Conservation (phyloP, 2,888 invertebrate species). For the Temnothorax ravouxi region DNA sequence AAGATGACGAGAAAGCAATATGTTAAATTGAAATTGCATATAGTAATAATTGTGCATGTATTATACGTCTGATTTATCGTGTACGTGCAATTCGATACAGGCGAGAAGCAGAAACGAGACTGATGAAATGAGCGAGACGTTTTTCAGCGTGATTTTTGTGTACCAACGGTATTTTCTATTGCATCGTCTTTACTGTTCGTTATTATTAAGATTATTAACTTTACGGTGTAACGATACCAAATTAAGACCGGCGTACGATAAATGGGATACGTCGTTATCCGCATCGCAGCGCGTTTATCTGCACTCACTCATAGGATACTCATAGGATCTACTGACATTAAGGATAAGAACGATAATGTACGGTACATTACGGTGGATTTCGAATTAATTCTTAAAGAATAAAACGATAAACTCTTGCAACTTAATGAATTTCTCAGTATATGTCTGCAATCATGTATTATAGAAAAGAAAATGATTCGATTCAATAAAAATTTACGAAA, state of each 20-base stretch:
- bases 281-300: slow-evolving; percentile 67
- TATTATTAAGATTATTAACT: slow-evolving; percentile 59
- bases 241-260: slow-evolving; percentile 55
- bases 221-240: slow-evolving; percentile 62
- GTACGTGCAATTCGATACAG: background rate
- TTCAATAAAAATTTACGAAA: slow-evolving; percentile 83
- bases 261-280: slow-evolving; percentile 57
- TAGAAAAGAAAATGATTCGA: slow-evolving; percentile 82
- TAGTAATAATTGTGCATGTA: background rate
- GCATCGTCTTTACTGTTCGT: slow-evolving; percentile 67
- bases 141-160: slow-evolving; percentile 58
- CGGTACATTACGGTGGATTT: slow-evolving; percentile 81
- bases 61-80: slow-evolving; percentile 1
- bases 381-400: slow-evolving; percentile 82
- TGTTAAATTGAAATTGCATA: background rate
- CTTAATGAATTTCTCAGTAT: slow-evolving; percentile 83
- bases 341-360: slow-evolving; percentile 78
- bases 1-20: slow-evolving; percentile 21
- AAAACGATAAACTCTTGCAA: slow-evolving; percentile 81
- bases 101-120: background rate
- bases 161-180: slow-evolving; percentile 72
- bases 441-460: slow-evolving; percentile 85
- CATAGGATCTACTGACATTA: slow-evolving; percentile 82
- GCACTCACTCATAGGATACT: slow-evolving; percentile 76
- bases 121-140: slow-evolving; percentile 54